Conservation (phyloP, 2,113 vertebrate species). For the Tetrax tetrax region DNA sequence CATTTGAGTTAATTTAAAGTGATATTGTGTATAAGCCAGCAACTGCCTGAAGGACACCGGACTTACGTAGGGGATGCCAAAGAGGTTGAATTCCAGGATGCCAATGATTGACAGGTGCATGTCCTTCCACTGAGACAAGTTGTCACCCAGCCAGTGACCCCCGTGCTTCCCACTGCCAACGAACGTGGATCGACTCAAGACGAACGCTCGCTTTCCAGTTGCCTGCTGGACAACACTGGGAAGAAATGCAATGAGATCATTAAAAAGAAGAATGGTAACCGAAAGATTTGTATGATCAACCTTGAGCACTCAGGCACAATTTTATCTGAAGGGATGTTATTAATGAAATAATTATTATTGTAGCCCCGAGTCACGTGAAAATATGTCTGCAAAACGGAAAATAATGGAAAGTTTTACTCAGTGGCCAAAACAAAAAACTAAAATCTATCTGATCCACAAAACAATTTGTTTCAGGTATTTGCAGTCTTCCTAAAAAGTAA, state of each 20-base stretch:
- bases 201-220: conserved; percentile 45
- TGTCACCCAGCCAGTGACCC: conserved; percentile 88
- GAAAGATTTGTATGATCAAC: neutral
- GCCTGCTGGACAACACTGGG: conserved; percentile 40
- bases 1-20: neutral
- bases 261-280: neutral
- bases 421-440: neutral
- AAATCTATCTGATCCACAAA: neutral
- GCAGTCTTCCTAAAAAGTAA: neutral
- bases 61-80: conserved; percentile 87
- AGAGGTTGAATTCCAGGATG: conserved; percentile 88
- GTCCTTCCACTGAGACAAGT: conserved; percentile 86
- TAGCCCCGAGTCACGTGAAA: neutral
- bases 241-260: neutral
- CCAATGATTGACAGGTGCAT: conserved; percentile 83
- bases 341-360: neutral
- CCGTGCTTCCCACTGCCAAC: conserved; percentile 85
- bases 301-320: neutral
- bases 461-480: neutral
- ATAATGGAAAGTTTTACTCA: neutral
- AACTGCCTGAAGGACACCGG: neutral
- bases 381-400: neutral
- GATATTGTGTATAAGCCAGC: neutral
- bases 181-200: conserved; percentile 81
- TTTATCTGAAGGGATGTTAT: neutral